Base-by-base conservation (phyloP, 2,888 invertebrate genomes). In the Acronicta psi region DNA sequence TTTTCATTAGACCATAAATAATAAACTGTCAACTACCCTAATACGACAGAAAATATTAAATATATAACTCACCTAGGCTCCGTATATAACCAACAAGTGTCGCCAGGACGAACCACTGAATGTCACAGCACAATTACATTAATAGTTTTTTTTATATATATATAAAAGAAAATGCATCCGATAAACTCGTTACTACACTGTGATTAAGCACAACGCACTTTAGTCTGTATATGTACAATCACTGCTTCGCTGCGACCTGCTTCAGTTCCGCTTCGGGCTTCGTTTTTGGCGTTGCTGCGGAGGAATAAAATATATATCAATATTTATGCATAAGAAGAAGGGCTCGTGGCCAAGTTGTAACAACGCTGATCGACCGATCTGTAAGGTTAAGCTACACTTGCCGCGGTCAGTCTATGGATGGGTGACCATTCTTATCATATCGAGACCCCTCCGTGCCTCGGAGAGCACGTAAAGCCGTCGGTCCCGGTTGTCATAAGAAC, bases 271-370 rank as follows among this genome's bases (percentile, higher is more conserved):
- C 50, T 37, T 90, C 91, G 17, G 82, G 85, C 71, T 92, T 92
- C 56, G 85, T 43, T 76, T 92, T 92, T 42, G 87, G 88, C 59
- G 88, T 81, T 13, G 89, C 90, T 89, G 88, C 13, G 69, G 72
- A 54, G 11, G n/a, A n/a, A n/a, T n/a, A n/a, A 59, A 57, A 67
- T 57, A 45, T 2, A 25, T 25, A 25, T 9, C 13, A 3, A 13
- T 31, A 13, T 2, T 25, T 3, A 2, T 25, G 25, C 11, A 11
- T 11, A 11, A 29, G 29, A 29, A 2, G 2, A 29, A 10, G 2
- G 20, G 20, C 20, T 20, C 2, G 20, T 20, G 5, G 20, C 2
- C 20, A 20, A 20, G 20, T n/a, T n/a, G n/a, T n/a, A n/a, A n/a
- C n/a, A n/a, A n/a, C n/a, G n/a, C n/a, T n/a, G n/a, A n/a, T n/a